A percentile compares a stretch with the other conserved stretches of the same genome.
Conservation (phyloP, 2,797 vertebrate species). For the Decapterus maruadsi region DNA sequence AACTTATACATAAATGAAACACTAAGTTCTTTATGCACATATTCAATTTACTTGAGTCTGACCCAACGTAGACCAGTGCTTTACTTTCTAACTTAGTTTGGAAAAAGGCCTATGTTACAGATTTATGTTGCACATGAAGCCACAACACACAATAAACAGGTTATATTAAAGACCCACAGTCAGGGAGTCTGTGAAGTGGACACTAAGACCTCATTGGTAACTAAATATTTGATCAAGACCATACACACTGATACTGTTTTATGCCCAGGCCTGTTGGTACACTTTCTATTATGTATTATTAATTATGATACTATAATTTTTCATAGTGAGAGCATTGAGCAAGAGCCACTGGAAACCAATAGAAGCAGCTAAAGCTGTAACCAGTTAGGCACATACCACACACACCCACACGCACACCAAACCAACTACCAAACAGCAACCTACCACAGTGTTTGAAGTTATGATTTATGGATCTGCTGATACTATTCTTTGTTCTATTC, state of each 20-base stretch:
- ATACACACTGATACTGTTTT: constrained; percentile 9
- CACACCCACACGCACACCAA: no score
- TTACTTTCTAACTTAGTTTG: no score
- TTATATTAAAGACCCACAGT: no score
- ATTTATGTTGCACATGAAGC: no score
- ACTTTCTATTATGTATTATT: background rate
- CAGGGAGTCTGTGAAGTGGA: no score
- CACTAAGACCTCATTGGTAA: constrained; percentile 15
- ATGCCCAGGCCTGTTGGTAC: background rate
- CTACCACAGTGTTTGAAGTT: constrained; percentile 77
- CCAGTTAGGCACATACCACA: constrained; percentile 47
- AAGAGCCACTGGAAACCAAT: background rate
- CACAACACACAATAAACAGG: no score
- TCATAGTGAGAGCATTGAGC: background rate
- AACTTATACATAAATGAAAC: background rate
- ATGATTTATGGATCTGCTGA: constrained; percentile 84
- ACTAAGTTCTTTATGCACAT: background rate
- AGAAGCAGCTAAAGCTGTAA: constrained; percentile 54
- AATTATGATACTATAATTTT: constrained; percentile 8
- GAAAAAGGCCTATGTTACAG: no score
- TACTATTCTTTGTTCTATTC: constrained; percentile 82
- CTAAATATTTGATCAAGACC: constrained; percentile 14
- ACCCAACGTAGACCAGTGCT: background rate
- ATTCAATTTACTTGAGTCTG: background rate
- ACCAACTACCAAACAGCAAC: constrained; percentile 41